A percentile compares a stretch with the other conserved stretches of the same genome.
phyloP scores from a whole-genome alignment of 2,797 vertebrate species.

The Myotis pilosus region DNA sequence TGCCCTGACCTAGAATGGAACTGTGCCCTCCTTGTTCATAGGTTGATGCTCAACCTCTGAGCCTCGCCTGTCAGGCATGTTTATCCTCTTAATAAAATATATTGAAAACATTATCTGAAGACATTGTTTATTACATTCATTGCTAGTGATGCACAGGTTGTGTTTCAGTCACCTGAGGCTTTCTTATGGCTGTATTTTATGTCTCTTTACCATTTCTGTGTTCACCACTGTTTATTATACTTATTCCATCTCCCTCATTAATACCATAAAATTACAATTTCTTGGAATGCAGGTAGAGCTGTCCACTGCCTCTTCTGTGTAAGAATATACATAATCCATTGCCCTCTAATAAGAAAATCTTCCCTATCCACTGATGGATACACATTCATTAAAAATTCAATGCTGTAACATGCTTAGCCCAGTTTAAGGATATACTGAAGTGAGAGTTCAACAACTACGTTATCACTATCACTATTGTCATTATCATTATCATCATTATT shows the following conservation, averaged over 20 bases:
- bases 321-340: neutral
- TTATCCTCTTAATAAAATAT: slow-evolving; percentile 39
- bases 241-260: slow-evolving; percentile 41
- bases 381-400: neutral
- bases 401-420: neutral
- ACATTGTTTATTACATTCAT: neutral
- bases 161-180: neutral
- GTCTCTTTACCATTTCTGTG: neutral
- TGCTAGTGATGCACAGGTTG: neutral
- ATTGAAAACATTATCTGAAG: slow-evolving; percentile 28
- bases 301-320: neutral
- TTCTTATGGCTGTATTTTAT: neutral
- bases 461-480: neutral
- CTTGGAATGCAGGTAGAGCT: neutral
- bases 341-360: neutral
- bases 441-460: neutral
- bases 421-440: neutral
- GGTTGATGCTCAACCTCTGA: too few species aligned
- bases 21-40: too few species aligned
- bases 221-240: slow-evolving; percentile 27
- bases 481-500: neutral
- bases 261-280: slow-evolving; percentile 51
- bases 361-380: neutral
- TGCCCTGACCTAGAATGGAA: too few species aligned
- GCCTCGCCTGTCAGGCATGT: neutral